Base-by-base conservation (phyloP, 2,888 invertebrate species). In the Apeira syringaria region DNA sequence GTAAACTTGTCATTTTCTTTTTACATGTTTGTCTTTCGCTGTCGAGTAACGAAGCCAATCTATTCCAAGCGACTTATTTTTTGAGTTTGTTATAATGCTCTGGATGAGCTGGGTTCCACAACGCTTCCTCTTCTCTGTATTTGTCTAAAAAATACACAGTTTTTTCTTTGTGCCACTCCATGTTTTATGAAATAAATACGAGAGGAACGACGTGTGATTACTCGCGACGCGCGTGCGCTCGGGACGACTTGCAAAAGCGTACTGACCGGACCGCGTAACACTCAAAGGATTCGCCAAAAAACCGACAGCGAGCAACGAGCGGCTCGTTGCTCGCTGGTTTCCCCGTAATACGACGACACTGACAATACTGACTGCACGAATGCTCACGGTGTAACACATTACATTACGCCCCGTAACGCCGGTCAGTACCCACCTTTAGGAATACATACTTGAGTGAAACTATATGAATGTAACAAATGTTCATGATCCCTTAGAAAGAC, bases 21-120 rank as follows among this genome's bases (percentile, higher is more conserved):
- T 54, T 31, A 30, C 17, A 15, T 15, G 18, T 18, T 30, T 30
- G 17, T 30, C 30, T 15, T 17, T 17, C 30, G 17, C 31, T 31
- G 31, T 31, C 31, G 20, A 31, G 31, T 20, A 31, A 31, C 31
- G 31, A 31, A 31, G 31, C 53, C 44, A 59, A 53, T 53, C 44
- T 50, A 49, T 32, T 18, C 52, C 53, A 59, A 53, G 51, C 50
- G 53, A 53, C 54, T 52, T 59, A 49, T 56, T 59, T 59, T 47
- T 50, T 52, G 17, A 51, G 10, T 56, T 58, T 58, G 39, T 56
- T 58, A 47, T 50, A 59, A 47, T 56, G 54, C 38, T 54, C 47
- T 15, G 15, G 15, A 15, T 49, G 53, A 51, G 35, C 47, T 47
- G 52, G 47, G 30, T 52, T 43, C 52, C 53, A 59, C 43, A 59